A percentile compares a stretch with the other conserved stretches of the same genome.
Evolutionary conservation across 2,797 vertebrate species (phyloP).

Genomic region (Cossypha heuglini): DNA sequence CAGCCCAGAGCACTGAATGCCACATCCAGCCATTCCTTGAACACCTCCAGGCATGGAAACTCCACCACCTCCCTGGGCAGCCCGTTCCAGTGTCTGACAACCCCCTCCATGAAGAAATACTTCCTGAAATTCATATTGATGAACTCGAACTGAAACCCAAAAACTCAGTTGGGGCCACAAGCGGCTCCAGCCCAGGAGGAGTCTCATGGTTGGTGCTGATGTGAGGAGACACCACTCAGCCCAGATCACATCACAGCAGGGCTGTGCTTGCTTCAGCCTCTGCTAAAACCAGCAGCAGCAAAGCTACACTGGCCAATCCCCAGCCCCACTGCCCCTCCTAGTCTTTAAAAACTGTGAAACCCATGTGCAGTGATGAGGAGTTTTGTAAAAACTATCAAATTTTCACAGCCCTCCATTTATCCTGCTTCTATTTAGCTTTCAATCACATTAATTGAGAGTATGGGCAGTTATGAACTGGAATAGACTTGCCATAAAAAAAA

Average conservation of each 20-base stretch:
- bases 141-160: background rate
- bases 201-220: rapidly evolving
- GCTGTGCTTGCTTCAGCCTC: background rate
- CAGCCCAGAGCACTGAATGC: background rate
- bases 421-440: background rate
- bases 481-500: background rate
- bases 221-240: constrained; percentile 7
- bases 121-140: background rate
- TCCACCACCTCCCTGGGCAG: background rate
- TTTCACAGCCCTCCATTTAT: background rate
- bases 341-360: background rate
- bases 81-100: background rate
- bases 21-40: background rate
- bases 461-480: background rate
- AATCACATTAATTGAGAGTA: background rate
- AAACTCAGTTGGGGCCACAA: background rate
- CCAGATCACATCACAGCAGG: background rate
- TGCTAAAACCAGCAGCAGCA: background rate
- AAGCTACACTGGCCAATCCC: rapidly evolving
- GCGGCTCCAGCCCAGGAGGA: background rate
- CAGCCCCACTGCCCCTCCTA: background rate
- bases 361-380: rapidly evolving
- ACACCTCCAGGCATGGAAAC: background rate
- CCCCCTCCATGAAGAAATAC: rapidly evolving
- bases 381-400: background rate